These are phyloP conservation scores for Solenodon paradoxus DNA, from an alignment of 2,113 vertebrate species.

Conservation along the genomic window DNA sequence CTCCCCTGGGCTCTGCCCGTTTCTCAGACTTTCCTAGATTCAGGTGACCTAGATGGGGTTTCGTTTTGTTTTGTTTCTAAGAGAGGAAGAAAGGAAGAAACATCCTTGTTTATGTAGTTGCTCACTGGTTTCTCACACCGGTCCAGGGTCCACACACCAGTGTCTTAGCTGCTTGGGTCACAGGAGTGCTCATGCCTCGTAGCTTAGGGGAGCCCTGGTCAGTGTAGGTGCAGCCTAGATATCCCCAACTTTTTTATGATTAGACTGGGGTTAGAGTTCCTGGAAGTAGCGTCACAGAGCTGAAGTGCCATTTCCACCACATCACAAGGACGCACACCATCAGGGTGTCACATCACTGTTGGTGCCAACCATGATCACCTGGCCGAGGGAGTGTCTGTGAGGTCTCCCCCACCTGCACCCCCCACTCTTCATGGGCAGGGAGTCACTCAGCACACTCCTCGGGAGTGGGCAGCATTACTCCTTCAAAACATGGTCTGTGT, in stretches of 20 bases:
- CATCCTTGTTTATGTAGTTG: too few relatives aligned
- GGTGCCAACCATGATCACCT: background rate
- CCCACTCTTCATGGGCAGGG: background rate
- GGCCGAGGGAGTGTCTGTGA: background rate
- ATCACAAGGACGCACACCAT: background rate
- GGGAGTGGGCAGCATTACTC: background rate
- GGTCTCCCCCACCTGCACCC: background rate
- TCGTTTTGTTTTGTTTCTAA: too few relatives aligned
- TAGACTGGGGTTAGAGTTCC: background rate
- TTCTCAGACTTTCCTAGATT: background rate
- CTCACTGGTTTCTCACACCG: too few relatives aligned
- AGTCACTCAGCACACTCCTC: background rate
- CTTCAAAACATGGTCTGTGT: too few relatives aligned
- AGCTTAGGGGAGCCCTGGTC: background rate
- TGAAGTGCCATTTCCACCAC: too few relatives aligned
- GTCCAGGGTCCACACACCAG: too few relatives aligned
- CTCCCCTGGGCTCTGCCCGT: background rate
- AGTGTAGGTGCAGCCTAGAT: too few relatives aligned
- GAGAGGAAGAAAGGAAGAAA: too few relatives aligned
- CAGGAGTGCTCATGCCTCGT: too few relatives aligned
- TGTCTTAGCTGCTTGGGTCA: too few relatives aligned
- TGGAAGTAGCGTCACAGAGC: background rate
- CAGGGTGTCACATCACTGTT: background rate
- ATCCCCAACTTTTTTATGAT: background rate
- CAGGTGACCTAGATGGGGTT: too few relatives aligned